Base-by-base conservation (phyloP, 23 tunicate genomes). In the Ciona savignyi region DNA sequence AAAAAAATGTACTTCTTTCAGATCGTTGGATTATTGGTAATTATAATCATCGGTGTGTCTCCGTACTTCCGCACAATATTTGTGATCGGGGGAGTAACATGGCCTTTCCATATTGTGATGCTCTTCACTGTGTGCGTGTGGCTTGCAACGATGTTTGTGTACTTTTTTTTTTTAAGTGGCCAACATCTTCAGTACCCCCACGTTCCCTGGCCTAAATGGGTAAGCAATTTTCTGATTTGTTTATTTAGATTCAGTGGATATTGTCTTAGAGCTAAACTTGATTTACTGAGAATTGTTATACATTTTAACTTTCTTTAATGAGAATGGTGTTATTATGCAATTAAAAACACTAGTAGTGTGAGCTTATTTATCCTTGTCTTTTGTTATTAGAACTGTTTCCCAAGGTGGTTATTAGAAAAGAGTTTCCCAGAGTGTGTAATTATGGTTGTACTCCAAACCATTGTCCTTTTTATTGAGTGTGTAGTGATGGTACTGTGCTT, bases 21-120 rank as follows among this genome's bases (percentile, higher is more conserved):
- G 91, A 23, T 85, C 25, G 2, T 78, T 35, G 84, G 51, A 1
- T 26, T 72, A 30, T 67, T 91, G 30, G 73, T 73, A 2, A 77
- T 90, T 63, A 77, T 89, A 30, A 78, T 88, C 29, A 72, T 95
- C 30, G 96, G 85, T 15, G 87, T 84, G 0, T 84, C 96, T 0
- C 99, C 99, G 1, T 95, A 95, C 68, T 84, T 73, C 76, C 51
- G 81, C 56, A 79, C 92, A 0, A 67, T 95, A 1, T 95, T 89
- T 74, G 96, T 89, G 31, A 64, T 89, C 19, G 99, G 76, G 22
- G 88, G 80, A 2, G 72, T 70, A 24, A 81, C 88, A 28, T 95
- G 99, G 99, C 99, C 99, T 2, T 95, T 89, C 51, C 99, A 95
- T 74, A 65, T 95, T 23, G 99, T 95, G 1, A 95, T 95, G 99